Evolutionary conservation across 2,888 invertebrate species (phyloP), one percentile per base, ranked within the genome.

Genomic region (Drosophila seclusa): DNA sequence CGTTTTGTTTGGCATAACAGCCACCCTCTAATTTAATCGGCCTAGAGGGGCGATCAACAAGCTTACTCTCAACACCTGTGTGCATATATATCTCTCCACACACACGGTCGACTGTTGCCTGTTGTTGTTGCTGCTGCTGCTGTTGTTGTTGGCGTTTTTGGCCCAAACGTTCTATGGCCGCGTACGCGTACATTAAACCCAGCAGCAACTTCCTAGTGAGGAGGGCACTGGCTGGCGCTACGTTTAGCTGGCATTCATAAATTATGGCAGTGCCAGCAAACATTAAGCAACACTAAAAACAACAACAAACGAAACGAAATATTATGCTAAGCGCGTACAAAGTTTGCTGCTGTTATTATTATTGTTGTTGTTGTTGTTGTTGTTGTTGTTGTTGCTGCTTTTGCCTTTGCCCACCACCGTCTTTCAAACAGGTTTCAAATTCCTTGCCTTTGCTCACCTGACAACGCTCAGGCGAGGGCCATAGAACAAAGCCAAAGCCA

Each of bases 351-450:
- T 62, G 40, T 13, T 61, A 52, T 49, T 67, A 27, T 29, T 62
- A 27, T 40, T 65, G 3, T 68, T 53, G 2, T n/a, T 48, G 7
- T 13, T 52, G 49, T 62, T 55, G 64, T 59, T 63, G 38, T 34
- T 54, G 8, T 27, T 54, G 4, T 27, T 29, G 18, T 1, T 49
- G 1, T 3, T 50, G 50, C 0, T 45, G 24, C 21, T n/a, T 6
- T 7, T 45, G 45, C 45, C 7, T 21, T 21, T 45, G 21, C 42
- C 21, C 45, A 45, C 36, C 27, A 38, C 21, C 54, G 66, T 73
- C 63, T 76, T 67, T 74, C 83, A 87, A 87, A 87, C 87, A 82
- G 87, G 87, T 87, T 87, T 89, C 86, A 88, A 89, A 87, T 89
- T 89, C 89, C 90, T 86, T 78, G 78, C 79, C 82, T 77, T 80